Evolutionary conservation across 2,888 invertebrate species (phyloP).

Genomic region (Galerucella nymphaeae): DNA sequence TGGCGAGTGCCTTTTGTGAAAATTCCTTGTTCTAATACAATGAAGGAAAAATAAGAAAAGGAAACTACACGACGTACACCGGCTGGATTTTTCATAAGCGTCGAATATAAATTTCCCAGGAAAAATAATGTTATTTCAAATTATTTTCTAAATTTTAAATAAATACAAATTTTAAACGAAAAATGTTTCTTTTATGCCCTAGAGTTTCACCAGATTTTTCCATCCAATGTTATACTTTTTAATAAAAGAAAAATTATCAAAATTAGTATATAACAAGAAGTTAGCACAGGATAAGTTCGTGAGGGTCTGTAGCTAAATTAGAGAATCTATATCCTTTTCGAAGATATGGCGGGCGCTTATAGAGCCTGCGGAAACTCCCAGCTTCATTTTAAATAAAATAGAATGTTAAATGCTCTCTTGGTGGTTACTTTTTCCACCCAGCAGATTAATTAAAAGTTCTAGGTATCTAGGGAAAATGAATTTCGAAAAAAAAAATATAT

Average conservation of each 20-base stretch:
- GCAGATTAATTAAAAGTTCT: slow-evolving; percentile 27
- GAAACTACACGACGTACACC: slow-evolving; percentile 22
- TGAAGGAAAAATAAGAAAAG: slow-evolving; percentile 39
- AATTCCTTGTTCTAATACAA: slow-evolving; percentile 42
- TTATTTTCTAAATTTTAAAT: too few relatives aligned
- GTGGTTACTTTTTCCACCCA: neutral
- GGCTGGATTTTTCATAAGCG: neutral
- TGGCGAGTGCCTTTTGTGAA: slow-evolving; percentile 39
- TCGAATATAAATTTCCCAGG: too few relatives aligned
- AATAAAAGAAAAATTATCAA: too few relatives aligned
- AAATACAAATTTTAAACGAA: too few relatives aligned
- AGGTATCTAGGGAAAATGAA: slow-evolving; percentile 7
- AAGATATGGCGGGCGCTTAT: neutral
- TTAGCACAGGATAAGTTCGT: too few relatives aligned
- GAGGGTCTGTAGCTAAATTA: too few relatives aligned
- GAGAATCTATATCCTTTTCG: neutral
- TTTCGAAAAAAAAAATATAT: too few relatives aligned
- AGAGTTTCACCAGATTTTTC: too few relatives aligned
- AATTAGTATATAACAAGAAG: too few relatives aligned
- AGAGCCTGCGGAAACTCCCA: neutral
- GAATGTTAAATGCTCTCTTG: neutral
- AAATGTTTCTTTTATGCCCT: too few relatives aligned
- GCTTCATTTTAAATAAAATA: slow-evolving; percentile 8
- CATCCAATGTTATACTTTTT: too few relatives aligned
- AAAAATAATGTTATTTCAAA: too few relatives aligned